Evolutionary conservation across 1,140 invertebrate genomes (phyloP).

Genomic region (Cherax destructor): DNA sequence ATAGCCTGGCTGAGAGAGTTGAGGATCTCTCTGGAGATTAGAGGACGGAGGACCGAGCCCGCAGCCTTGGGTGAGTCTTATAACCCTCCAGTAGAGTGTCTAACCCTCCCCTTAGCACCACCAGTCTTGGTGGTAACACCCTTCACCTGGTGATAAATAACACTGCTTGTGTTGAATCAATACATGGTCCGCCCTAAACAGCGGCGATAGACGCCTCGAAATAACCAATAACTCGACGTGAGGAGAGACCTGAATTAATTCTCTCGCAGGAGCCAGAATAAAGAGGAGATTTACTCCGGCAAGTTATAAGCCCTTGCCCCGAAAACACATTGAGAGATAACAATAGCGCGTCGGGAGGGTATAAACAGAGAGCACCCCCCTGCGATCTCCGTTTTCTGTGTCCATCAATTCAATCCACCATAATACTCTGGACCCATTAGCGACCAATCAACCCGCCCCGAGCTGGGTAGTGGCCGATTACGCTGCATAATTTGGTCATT

Average conservation of each 20-base stretch:
- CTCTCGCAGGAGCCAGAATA: conserved; percentile 10
- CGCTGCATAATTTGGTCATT: conserved; percentile 54
- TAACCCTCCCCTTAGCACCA: too few relatives aligned
- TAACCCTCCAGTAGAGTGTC: too few relatives aligned
- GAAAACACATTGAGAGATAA: conserved; percentile 41
- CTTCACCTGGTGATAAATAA: neutral
- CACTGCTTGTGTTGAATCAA: neutral
- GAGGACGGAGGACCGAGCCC: too few relatives aligned
- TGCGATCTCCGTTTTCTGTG: neutral
- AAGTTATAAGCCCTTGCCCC: conserved; percentile 17
- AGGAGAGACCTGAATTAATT: conserved; percentile 6
- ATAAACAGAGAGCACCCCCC: conserved; percentile 29
- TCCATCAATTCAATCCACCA: conserved; percentile 33
- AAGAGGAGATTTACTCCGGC: conserved; percentile 16
- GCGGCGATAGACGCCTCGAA: neutral
- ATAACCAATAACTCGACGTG: neutral
- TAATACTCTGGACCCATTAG: conserved; percentile 54
- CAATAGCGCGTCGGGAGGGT: conserved; percentile 7
- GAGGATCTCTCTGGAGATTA: too few relatives aligned
- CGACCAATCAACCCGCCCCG: conserved; percentile 44
- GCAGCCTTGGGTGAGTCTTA: too few relatives aligned
- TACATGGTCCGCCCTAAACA: neutral
- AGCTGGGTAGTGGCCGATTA: conserved; percentile 42
- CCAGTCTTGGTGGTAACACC: neutral
- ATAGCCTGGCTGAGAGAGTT: too few relatives aligned